These are phyloP conservation scores for Macrotrachela quadricornifera DNA, from an alignment of 1,140 invertebrate species.

Conservation along the genomic window DNA sequence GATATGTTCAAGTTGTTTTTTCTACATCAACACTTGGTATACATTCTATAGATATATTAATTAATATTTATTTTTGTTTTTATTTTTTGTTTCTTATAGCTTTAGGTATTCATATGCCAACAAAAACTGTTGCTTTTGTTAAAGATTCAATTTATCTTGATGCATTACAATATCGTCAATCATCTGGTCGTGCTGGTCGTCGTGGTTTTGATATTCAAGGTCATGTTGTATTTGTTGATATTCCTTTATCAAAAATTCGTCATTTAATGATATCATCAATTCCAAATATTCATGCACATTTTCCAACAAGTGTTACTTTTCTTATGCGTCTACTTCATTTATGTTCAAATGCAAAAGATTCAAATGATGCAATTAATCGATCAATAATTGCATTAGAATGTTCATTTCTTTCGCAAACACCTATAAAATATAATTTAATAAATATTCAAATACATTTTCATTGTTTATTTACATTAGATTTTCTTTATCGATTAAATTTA, in stretches of 20 bases:
- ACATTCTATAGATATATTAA: no score
- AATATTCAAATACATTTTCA: background rate
- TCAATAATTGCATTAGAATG: background rate
- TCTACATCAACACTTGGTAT: background rate
- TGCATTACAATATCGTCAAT: conserved; percentile 1
- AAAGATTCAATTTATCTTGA: conserved; percentile 2
- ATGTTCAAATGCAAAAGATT: background rate
- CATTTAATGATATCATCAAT: background rate
- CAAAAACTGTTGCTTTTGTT: background rate
- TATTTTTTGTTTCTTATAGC: background rate
- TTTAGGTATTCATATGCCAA: conserved; percentile 1
- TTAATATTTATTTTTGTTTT: no score
- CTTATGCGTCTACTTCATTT: background rate
- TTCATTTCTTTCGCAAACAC: background rate
- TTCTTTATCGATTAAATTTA: background rate
- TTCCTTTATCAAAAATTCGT: background rate
- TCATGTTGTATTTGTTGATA: conserved; percentile 1
- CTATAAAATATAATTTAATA: background rate
- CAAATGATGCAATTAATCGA: background rate
- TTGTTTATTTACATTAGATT: conserved; percentile 1
- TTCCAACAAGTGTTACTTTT: conserved; percentile 1
- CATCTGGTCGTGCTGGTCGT: conserved; percentile 1
- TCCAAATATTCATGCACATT: background rate
- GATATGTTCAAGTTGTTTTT: background rate
- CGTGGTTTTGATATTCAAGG: background rate